Base-by-base conservation (phyloP, 2,888 invertebrate genomes). In the Leptogaster cylindrica region DNA sequence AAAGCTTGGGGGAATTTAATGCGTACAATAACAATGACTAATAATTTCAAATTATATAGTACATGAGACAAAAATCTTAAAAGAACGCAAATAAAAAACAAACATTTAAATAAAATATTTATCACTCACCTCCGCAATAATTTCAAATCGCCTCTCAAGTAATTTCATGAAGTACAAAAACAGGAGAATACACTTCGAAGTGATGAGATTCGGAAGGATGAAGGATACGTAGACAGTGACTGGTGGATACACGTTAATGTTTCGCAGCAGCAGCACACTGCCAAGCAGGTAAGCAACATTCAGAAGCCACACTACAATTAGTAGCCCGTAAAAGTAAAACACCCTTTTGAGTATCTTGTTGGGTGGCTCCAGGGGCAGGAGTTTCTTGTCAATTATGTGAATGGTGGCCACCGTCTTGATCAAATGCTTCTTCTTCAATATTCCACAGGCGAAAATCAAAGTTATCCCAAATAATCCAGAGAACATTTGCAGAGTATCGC, bases 211-310 rank as follows among this genome's bases (percentile, higher is more conserved):
- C 39, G 80, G 80, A 70, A 78, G 68, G 39, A 79, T 74, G 66
- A 79, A 79, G 1, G 77, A 76, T 51, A 79, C 75, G 69, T 78
- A 78, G 36, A 80, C 75, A 36, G 75, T 75, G 58, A 78, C 74
- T 12, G 78, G 76, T 2, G 79, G 78, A 4, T 73, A 74, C 0
- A 79, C 74, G 46, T 75, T 73, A 48, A 77, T 71, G 0, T 76
- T 76, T 51, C 73, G 73, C n/a, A 80, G 72, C 23, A 79, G 71
- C 41, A 73, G 74, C 69, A 76, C 78, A 3, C 79, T 78, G 4
- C 80, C 78, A 36, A 74, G 72, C 50, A 79, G 76, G 67, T 78
- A 79, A 1, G 73, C 70, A 12, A 76, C 74, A 70, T 77, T 73
- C 10, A 79, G 74, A 36, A 78, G 64, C 14, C 74, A 70, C 66